Base-by-base conservation (phyloP, 1,140 invertebrate genomes). In the Dreissena polymorpha region DNA sequence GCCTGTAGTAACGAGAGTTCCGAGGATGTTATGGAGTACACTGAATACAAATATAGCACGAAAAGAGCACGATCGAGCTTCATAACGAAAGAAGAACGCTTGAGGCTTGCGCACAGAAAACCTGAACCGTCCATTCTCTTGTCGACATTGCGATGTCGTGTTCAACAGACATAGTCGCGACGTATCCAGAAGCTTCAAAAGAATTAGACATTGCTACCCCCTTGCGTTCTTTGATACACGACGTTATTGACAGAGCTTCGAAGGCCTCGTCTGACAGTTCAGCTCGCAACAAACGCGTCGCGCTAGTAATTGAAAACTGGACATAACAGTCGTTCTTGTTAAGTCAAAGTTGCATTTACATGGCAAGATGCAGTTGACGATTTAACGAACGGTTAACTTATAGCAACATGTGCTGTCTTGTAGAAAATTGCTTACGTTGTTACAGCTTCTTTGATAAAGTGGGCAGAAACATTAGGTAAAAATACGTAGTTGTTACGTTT, bases 41-140 rank as follows among this genome's bases (percentile, higher is more conserved):
- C 57, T 65, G 57, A 67, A 21, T 55, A 80, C 27, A 80, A 80
- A 23, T 16, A 53, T 50, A 63, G 29, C 25, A 55, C 71, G 12
- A 73, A 74, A 57, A 57, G 71, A 57, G 29, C 53, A 50, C 10
- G 63, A 74, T 73, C 71, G 60, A 21, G 25, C 1, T 60, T 69
- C 7, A 70, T 72, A 13, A 49, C 78, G 14, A 80, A 50, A 57
- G 78, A 53, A 14, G 78, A 72, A 51, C 25, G 78, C 7, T 53
- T 18, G 13, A 69, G 29, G 53, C 25, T 71, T 25, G 55, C 70
- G 78, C 12, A 80, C 72, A 0, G 72, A 16, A 1, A 80, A 80
- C 55, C 57, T 72, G 7, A 49, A 80, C 23, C 21, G 78, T 10
- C 78, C 68, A 2, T 80, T 71, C 29, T n/a, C 23, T 0, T 57